Conservation (phyloP, 1,140 invertebrate genomes). For the Aphaenogaster ashmeadi region DNA sequence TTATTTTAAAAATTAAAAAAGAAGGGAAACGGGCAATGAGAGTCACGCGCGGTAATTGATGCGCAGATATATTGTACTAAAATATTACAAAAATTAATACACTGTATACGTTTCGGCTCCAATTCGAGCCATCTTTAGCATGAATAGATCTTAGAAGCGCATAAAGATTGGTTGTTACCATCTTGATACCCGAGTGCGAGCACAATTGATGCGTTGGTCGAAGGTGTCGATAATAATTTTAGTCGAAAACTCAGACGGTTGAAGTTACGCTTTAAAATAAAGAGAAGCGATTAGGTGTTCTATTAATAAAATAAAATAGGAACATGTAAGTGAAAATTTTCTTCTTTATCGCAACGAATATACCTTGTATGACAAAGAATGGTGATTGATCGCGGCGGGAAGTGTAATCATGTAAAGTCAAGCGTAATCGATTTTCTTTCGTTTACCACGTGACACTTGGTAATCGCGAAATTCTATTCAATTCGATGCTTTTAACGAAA, state of each 20-base stretch:
- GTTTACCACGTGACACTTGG: neutral
- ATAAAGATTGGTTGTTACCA: too few species aligned
- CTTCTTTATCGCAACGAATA: neutral
- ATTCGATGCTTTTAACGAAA: conserved; percentile 38
- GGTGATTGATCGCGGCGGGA: conserved; percentile 14
- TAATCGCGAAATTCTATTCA: neutral
- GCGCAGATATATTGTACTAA: too few species aligned
- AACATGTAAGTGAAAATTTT: conserved; percentile 14
- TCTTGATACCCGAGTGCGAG: too few species aligned
- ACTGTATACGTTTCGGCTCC: too few species aligned
- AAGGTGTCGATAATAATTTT: neutral
- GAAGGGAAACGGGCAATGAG: too few species aligned
- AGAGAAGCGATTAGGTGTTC: neutral
- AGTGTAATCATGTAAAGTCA: conserved; percentile 33
- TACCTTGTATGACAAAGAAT: neutral
- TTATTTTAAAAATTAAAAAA: too few species aligned
- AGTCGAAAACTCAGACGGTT: neutral
- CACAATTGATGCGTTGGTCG: too few species aligned
- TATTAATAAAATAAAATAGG: neutral
- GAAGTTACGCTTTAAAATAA: neutral
- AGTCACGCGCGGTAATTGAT: too few species aligned
- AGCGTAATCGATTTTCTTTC: conserved; percentile 26
- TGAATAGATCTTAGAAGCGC: too few species aligned
- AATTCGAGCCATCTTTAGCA: too few species aligned
- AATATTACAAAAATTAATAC: too few species aligned